Base-by-base conservation (phyloP, 2,797 vertebrate species). In the Aeoliscus strigatus region DNA sequence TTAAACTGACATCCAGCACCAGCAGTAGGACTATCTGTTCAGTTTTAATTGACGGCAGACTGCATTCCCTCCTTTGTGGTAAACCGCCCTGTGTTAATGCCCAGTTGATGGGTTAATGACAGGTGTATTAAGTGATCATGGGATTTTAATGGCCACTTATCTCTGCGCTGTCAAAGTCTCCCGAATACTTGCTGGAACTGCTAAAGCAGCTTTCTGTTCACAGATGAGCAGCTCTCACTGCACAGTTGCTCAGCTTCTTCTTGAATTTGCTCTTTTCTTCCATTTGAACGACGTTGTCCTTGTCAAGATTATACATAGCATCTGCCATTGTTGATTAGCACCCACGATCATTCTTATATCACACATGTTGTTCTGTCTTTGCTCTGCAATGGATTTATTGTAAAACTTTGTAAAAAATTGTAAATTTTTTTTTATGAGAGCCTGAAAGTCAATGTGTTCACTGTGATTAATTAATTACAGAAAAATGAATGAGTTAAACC, bases 91-190 rank as follows among this genome's bases (percentile, higher is more conserved):
- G 62, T 52, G 59, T 78, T 86, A 86, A 85, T 82, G 74, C 62
- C 67, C 67, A 64, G 62, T 58, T 74, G 76, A 80, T 66, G 73
- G 54, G 71, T 85, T 3, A 81, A 85, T 81, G 83, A 79, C 75
- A 81, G 74, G 67, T 82, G 72, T 76, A 80, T 85, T 86, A 83
- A 79, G 76, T 81, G 82, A 87, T 87, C 77, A 81, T 85, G 73
- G 73, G 70, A 74, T 78, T 88, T 86, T 84, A 88, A 84, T 79
- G 75, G 73, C 64, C 77, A 80, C 79, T 86, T 83, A 83, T 85
- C 75, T 65, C 39, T 14, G 56, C 71, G 68, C 56, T 82, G 51
- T 42, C 50, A 73, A 46, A 60, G 50, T 73, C 59, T 60, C 45
- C 64, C 60, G 63, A 59, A 66, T 49, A 50, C 70, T 66, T 54